Conservation (phyloP, 2,888 invertebrate genomes). For the Baccha elongata region DNA sequence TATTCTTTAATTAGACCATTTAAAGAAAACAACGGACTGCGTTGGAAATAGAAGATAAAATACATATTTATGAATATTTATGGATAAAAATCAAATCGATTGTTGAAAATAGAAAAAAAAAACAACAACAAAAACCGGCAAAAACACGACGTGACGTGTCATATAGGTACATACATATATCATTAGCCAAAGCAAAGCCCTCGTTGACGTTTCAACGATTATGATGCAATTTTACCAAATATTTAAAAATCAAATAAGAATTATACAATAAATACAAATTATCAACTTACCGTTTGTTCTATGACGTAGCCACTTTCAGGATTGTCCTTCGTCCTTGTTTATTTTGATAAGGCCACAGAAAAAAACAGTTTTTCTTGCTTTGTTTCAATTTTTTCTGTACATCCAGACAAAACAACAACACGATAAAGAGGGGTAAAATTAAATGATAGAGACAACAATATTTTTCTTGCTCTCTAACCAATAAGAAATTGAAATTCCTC, state of each 20-base stretch:
- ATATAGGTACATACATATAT: no score
- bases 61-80: not conserved
- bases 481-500: constrained; percentile 44
- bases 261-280: not conserved
- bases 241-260: constrained; percentile 23
- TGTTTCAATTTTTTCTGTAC: constrained; percentile 22
- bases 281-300: constrained; percentile 53
- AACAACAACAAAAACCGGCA: constrained; percentile 5
- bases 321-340: constrained; percentile 62
- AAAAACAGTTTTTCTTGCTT: constrained; percentile 14
- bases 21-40: no score
- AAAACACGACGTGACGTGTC: constrained; percentile 28
- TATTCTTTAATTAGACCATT: constrained; percentile 1
- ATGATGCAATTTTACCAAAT: constrained; percentile 49
- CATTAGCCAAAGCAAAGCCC: no score
- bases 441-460: constrained; percentile 35
- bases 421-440: constrained; percentile 19
- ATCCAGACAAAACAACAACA: constrained; percentile 47
- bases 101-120: not conserved
- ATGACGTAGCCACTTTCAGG: constrained; percentile 59
- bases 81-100: not conserved
- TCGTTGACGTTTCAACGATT: not conserved
- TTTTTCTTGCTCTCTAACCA: constrained; percentile 59
- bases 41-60: not conserved
- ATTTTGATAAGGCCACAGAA: constrained; percentile 22